Evolutionary conservation across 2,797 vertebrate species (phyloP), one percentile per base, ranked within the genome.

Genomic region (Xiphophorus birchmanni): DNA sequence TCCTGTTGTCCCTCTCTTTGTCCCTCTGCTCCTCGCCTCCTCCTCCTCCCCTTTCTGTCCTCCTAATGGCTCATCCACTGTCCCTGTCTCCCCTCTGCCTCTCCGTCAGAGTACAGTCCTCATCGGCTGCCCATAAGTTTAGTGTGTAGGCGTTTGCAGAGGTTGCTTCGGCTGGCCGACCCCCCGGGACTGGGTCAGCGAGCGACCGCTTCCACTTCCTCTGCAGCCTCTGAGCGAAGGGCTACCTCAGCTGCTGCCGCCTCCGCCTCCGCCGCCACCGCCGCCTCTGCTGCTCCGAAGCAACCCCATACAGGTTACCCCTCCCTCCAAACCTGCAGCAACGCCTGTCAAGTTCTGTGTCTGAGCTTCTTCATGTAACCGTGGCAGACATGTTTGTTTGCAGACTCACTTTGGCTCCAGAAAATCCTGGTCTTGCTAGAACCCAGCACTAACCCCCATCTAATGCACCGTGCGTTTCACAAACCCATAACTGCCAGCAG

Each of bases 81-180:
- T 88, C 89, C 89, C 86, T 88, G 90, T 94, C 76, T 95, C 80
- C 40, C 95, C 91, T 94, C 83, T 93, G 82, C 92, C 87, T 89
- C 90, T 89, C 82, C 84, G 95, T 96, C 95, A 99, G 98, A 98
- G 91, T 96, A 97, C 80, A 95, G 97, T 94, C 97, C 97, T 91
- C 97, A 96, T 58, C 97, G 98, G 95, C 96, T 96, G 86, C 96
- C 96, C 79, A 95, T 99, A 97, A 98, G 98, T 96, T 97, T 99
- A 97, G 97, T 99, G 92, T 98, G 98, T 97, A 99, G 97, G 94
- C 97, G 98, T 92, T 97, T 99, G 87, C 97, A 98, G 93, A 97
- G 97, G 79, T 96, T 99, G 92, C 98, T 99, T 84, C 97, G 96
- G 91, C 96, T 97, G 96, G 96, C 97, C 76, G 97, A 99, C 91